These are phyloP conservation scores for Octomys mimax DNA, from an alignment of 2,797 vertebrate species.

Conservation along the genomic window DNA sequence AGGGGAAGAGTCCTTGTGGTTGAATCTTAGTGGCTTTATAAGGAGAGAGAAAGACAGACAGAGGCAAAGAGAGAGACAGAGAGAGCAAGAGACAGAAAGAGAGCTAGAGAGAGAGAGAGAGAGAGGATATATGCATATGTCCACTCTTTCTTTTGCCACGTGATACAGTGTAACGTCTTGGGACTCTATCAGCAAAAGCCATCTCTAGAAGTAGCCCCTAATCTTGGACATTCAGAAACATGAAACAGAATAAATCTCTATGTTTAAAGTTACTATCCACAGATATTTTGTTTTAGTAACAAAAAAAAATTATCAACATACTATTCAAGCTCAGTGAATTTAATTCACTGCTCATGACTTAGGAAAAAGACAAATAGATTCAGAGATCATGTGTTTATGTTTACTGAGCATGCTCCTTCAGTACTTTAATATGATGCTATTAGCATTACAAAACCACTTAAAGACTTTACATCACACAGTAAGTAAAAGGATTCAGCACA, in stretches of 20 bases:
- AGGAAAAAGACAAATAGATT: constrained; percentile 44
- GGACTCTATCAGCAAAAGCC: background rate
- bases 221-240: background rate
- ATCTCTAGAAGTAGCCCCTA: background rate
- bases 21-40: background rate
- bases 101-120: background rate
- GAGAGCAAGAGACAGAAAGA: background rate
- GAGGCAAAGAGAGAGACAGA: too few species aligned
- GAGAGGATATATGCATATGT: too few species aligned
- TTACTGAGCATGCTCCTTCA: constrained; percentile 17
- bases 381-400: background rate
- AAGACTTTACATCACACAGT: background rate
- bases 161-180: background rate
- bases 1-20: background rate
- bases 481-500: constrained; percentile 20
- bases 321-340: background rate
- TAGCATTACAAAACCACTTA: constrained; percentile 15
- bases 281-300: background rate
- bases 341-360: constrained; percentile 13
- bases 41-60: background rate
- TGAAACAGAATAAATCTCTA: background rate
- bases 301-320: background rate
- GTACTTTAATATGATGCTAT: background rate
- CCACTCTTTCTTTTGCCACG: background rate
- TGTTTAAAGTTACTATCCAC: background rate